Percentiles rank a stretch among this genome's conserved stretches.
Evolutionary conservation across 2,888 invertebrate genomes (phyloP).

Genomic region (Rapana venosa): DNA sequence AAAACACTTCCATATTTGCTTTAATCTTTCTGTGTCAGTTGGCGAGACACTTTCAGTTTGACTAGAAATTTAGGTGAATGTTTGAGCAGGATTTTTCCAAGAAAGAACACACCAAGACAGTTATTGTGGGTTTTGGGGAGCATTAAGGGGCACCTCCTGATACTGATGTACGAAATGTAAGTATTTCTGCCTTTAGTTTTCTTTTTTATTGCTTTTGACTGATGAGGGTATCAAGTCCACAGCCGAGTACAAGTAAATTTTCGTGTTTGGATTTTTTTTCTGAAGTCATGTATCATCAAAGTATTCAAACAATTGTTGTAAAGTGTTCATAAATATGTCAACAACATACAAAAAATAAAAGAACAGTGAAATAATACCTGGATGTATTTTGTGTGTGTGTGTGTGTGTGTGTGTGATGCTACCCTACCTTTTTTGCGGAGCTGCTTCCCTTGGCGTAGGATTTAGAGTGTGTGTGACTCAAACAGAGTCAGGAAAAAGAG

Average conservation of each 20-base stretch:
- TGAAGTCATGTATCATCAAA: not conserved
- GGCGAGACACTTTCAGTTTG: too few species aligned
- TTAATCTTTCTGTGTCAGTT: too few species aligned
- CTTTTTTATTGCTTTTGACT: too few species aligned
- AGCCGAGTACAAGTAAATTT: not conserved
- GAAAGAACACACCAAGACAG: not conserved
- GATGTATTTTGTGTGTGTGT: too few species aligned
- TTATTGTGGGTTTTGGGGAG: not conserved
- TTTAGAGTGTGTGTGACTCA: not conserved
- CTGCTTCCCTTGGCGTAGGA: not conserved
- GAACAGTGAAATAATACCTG: not conserved
- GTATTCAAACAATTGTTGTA: not conserved
- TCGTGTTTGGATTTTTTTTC: not conserved
- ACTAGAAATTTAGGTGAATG: not conserved
- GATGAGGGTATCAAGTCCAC: too few species aligned
- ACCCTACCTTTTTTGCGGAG: too few species aligned
- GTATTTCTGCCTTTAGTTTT: too few species aligned
- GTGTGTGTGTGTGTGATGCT: too few species aligned
- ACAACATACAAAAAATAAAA: too few species aligned
- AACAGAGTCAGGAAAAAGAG: not conserved
- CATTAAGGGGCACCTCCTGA: not conserved
- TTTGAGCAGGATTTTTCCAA: not conserved
- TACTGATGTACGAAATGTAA: too few species aligned
- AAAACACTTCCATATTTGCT: too few species aligned
- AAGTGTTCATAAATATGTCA: not conserved